Evolutionary conservation across 2,113 vertebrate genomes (phyloP).

Genomic region (Mustelus asterias): DNA sequence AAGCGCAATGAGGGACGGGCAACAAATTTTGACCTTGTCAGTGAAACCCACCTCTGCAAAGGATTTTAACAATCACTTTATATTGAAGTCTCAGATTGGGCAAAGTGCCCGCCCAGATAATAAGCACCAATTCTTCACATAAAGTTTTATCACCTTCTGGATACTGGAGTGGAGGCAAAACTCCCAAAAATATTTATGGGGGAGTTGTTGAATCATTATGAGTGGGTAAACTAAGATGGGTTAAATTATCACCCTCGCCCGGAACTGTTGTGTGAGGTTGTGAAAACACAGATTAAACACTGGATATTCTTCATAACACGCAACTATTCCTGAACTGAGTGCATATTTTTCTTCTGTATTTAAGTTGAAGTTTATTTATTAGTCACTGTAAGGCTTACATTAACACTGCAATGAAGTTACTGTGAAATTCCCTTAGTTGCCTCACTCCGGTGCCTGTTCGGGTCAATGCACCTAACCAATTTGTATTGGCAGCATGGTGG

Average conservation of each 20-base stretch:
- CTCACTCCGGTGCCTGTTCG: too few relatives aligned
- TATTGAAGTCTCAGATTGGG: background rate
- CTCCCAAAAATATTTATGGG: background rate
- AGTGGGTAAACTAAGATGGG: background rate
- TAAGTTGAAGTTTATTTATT: too few relatives aligned
- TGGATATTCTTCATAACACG: background rate
- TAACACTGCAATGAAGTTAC: too few relatives aligned
- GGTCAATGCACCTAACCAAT: too few relatives aligned
- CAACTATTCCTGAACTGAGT: too few relatives aligned
- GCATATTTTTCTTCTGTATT: too few relatives aligned
- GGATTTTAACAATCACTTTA: background rate
- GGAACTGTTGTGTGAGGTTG: background rate
- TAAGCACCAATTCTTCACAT: background rate
- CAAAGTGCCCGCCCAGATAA: background rate
- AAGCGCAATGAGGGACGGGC: too few relatives aligned
- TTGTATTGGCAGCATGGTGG: too few relatives aligned
- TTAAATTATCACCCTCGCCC: background rate
- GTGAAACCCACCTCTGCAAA: too few relatives aligned
- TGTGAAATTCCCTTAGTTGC: too few relatives aligned
- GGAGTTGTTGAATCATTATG: background rate
- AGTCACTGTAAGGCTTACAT: too few relatives aligned
- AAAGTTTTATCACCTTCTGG: background rate
- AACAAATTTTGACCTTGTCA: too few relatives aligned
- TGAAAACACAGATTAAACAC: background rate
- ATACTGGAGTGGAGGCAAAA: background rate